phyloP scores from a whole-genome alignment of 2,888 invertebrate species.

The Spisula solida region DNA sequence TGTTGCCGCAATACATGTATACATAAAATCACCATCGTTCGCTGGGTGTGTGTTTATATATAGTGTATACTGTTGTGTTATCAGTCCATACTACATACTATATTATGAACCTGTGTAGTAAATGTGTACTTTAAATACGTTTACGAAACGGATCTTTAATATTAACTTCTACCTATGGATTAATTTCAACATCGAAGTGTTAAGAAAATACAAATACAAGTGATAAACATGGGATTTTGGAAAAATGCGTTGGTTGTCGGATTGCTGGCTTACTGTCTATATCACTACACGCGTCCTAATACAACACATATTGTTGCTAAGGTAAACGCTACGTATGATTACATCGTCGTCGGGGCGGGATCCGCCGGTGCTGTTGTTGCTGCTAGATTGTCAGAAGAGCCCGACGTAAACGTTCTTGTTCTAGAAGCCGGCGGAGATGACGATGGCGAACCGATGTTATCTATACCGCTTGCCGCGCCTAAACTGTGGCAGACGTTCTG shows the following conservation, averaged over 20 bases:
- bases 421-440: conserved; percentile 88
- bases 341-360: conserved; percentile 87
- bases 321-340: conserved; percentile 50
- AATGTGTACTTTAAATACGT: no score
- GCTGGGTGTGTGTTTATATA: no score
- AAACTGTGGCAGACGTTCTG: conserved; percentile 81
- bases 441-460: conserved; percentile 82
- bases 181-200: no score
- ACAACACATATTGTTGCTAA: neutral
- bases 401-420: conserved; percentile 82
- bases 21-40: no score
- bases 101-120: no score
- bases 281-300: conserved; percentile 11
- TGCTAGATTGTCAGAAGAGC: conserved; percentile 87
- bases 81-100: no score
- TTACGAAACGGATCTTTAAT: no score
- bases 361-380: conserved; percentile 88
- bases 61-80: no score
- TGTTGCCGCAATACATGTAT: no score
- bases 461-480: conserved; percentile 87
- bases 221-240: neutral
- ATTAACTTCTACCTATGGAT: no score
- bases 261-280: conserved; percentile 27
- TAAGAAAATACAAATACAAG: neutral
- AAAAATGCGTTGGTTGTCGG: neutral